Evolutionary conservation across 1,140 invertebrate species (phyloP).

Genomic region (Calycopis cecrops): DNA sequence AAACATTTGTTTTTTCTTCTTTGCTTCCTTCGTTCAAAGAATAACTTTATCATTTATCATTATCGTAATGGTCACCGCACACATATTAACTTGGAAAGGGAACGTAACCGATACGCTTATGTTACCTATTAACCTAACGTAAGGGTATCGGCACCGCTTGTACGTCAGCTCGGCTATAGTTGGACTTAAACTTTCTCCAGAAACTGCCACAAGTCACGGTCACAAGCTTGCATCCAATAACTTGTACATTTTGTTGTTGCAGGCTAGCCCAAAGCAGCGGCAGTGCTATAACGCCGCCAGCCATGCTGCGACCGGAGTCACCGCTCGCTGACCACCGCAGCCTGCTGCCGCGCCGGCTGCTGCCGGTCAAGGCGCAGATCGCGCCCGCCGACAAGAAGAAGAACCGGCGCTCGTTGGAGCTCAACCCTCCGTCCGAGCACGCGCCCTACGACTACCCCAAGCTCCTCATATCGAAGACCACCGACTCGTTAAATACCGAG

Average conservation of each 20-base stretch:
- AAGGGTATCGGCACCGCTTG: no score
- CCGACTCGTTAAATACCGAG: conserved; percentile 64
- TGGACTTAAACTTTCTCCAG: no score
- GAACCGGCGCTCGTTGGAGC: conserved; percentile 61
- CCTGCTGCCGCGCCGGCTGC: conserved; percentile 59
- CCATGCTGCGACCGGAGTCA: conserved; percentile 67
- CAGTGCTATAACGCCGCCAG: conserved; percentile 44
- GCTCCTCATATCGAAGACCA: conserved; percentile 66
- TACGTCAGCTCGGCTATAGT: no score
- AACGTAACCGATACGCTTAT: no score
- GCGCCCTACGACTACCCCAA: conserved; percentile 63
- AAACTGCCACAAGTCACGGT: no score
- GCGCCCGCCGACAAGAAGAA: conserved; percentile 61
- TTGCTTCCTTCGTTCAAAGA: no score
- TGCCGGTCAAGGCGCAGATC: conserved; percentile 64
- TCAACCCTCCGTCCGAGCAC: conserved; percentile 59
- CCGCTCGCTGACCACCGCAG: conserved; percentile 68
- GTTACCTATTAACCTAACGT: no score
- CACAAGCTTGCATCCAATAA: no score
- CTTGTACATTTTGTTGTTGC: conserved; percentile 35
- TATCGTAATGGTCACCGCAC: no score
- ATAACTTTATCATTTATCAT: no score
- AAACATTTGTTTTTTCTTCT: no score
- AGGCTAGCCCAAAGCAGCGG: conserved; percentile 51
- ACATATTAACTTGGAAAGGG: no score